Evolutionary conservation across 1,140 invertebrate genomes (phyloP), one percentile per base, ranked within the genome.

Genomic region (Lamellibrachia luymesi): DNA sequence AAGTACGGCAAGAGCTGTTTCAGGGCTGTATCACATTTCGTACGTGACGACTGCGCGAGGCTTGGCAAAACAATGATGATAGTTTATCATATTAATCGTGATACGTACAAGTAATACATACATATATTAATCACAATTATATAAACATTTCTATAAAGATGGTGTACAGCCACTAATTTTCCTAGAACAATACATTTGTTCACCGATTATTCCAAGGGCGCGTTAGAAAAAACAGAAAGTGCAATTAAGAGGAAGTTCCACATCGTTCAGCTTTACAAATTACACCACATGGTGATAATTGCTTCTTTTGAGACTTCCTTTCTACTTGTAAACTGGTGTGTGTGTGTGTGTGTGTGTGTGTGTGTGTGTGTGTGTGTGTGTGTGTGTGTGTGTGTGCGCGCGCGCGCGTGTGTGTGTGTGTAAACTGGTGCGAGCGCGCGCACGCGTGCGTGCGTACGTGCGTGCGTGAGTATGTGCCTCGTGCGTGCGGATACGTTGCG

Each of bases 301-400:
- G 13, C 0, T 80, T 80, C 7, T 80, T 80, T 80, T 80, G 64
- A 22, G 64, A 22, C 25, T 80, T 80, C 64, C 1, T 10, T 80
- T 22, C 17, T 1, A 22, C 13, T 4, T 10, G 64, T 80, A 17
- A 17, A 22, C 25, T 8, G 13, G 64, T 80, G 64, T 80, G 64
- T 80, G 64, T 80, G 64, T 80, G 64, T 93, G 90, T 93, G 92
- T 51, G 90, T 90, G 93, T 92, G 89, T 90, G 27, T 38, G 90
- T 49, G 51, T 91, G 25, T 91, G 49, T 93, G 52, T 91, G 49
- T 93, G 51, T 93, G 51, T 90, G 92, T 90, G 50, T 90, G 92
- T 89, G 56, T 91, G 49, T 93, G 90, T 49, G 51, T 91, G 25
- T 91, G 25, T 92, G 50, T 91, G 38, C 92, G 50, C 93, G 51